A percentile compares a stretch with the other conserved stretches of the same genome.
phyloP scores from a whole-genome alignment of 1,140 invertebrate species.

The Aricia agestis region DNA sequence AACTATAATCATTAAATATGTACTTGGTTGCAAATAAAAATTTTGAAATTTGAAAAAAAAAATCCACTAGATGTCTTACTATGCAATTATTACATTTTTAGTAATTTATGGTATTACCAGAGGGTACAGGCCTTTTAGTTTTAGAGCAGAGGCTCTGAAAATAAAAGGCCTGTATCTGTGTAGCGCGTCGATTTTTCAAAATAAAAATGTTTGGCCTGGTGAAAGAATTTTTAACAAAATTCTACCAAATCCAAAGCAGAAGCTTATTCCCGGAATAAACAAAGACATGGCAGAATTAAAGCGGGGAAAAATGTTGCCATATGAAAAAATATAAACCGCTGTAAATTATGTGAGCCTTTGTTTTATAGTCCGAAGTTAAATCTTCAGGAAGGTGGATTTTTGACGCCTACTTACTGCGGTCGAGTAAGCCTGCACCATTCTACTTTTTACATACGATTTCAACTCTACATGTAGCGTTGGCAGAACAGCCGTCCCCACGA shows the following conservation, averaged over 20 bases:
- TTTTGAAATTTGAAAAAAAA: too few species aligned
- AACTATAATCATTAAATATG: too few species aligned
- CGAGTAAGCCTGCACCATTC: slow-evolving; percentile 40
- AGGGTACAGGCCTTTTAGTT: too few species aligned
- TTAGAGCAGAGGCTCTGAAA: too few species aligned
- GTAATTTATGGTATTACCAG: too few species aligned
- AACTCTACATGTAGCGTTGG: slow-evolving; percentile 33
- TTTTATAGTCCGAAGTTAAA: slow-evolving; percentile 22
- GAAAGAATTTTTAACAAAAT: neutral
- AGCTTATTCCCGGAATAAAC: slow-evolving; percentile 1
- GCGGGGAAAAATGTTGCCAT: slow-evolving; percentile 1
- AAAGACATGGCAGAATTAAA: neutral
- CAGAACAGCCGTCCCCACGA: slow-evolving; percentile 25
- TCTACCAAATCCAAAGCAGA: neutral
- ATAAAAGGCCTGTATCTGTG: too few species aligned
- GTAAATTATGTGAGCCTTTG: slow-evolving; percentile 15
- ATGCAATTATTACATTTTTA: too few species aligned
- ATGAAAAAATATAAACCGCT: slow-evolving; percentile 3
- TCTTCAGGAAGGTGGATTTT: slow-evolving; percentile 28
- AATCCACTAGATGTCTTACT: too few species aligned
- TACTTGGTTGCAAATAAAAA: too few species aligned
- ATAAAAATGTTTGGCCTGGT: neutral
- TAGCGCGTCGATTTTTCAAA: too few species aligned
- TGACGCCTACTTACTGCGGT: slow-evolving; percentile 33
- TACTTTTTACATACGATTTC: slow-evolving; percentile 53